Conservation (phyloP, 2,113 vertebrate genomes). For the human region GRCh38 chr5:67302501-67303000, state of each 20-base stretch:
- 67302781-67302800: neutral
- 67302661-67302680: neutral
- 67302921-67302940: neutral
- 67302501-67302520: neutral
- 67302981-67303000: neutral
- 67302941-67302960: neutral
- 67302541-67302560: neutral
- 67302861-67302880: neutral
- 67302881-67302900: neutral
- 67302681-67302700: neutral
- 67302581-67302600: neutral
- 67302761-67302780: neutral
- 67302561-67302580: neutral
- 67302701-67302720: neutral
- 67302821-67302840: neutral
- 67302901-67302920: neutral
- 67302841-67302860: neutral
- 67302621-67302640: neutral
- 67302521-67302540: neutral
- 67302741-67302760: neutral
- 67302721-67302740: conserved; percentile 37
- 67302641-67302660: neutral
- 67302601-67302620: neutral
- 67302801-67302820: neutral
- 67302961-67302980: neutral